Percentiles rank a stretch among this genome's conserved stretches.
Conservation (phyloP, 2,113 vertebrate species). For the Eolophus roseicapilla region DNA sequence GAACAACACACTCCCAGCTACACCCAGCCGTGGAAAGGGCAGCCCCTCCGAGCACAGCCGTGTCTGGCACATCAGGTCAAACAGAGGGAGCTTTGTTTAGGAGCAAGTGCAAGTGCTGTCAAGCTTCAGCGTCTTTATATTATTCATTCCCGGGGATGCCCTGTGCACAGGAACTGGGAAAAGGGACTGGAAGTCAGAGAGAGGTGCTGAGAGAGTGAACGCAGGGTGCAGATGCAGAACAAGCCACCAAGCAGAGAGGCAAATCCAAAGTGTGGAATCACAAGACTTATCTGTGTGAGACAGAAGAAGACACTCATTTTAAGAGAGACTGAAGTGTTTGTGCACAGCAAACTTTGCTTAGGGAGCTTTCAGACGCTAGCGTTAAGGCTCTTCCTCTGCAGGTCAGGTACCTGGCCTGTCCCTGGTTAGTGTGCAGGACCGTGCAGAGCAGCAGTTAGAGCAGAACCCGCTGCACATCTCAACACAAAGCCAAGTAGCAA, state of each 20-base stretch:
- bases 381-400: not conserved
- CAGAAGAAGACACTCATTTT: constrained; percentile 62
- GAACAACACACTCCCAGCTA: not conserved
- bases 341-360: not conserved
- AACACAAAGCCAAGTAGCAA: not conserved
- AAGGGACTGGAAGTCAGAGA: constrained; percentile 58
- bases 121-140: not conserved
- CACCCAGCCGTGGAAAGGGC: not conserved
- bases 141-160: not conserved
- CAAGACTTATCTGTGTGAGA: constrained; percentile 74
- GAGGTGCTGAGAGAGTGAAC: not conserved
- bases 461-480: constrained; percentile 15
- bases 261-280: constrained; percentile 61
- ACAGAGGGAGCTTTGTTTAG: constrained; percentile 56
- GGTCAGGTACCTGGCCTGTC: not conserved
- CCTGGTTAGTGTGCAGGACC: constrained; percentile 36
- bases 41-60: constrained; percentile 12
- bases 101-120: not conserved
- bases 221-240: constrained; percentile 21
- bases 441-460: constrained; percentile 27
- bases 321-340: not conserved
- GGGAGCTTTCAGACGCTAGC: not conserved
- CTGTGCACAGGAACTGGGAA: constrained; percentile 6
- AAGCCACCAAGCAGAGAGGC: constrained; percentile 49
- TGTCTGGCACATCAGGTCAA: constrained; percentile 36